Evolutionary conservation across 1,140 invertebrate species (phyloP), one percentile per base, ranked within the genome.

Genomic region (Stenopsyche tienmushanensis): DNA sequence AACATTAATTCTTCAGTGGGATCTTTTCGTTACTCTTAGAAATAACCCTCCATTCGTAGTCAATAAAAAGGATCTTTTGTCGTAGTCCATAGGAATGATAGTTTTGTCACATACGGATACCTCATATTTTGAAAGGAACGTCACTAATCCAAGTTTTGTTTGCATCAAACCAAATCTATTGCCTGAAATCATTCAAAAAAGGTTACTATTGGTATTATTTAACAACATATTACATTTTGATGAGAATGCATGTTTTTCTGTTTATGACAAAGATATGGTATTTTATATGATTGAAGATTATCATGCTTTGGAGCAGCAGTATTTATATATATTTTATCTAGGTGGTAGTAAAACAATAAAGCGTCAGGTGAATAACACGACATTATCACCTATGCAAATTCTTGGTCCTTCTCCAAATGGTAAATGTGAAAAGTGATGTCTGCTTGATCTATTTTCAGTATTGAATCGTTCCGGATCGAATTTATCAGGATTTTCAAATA

Each of bases 391-490:
- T 62, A 85, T 82, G 67, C 83, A 85, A 64, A 83, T 79, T 50
- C 84, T 72, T 1, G 77, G 76, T 7, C 83, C 84, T 57, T 84
- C 83, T 7, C 83, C 83, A 72, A 87, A 87, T 1, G 81, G 77
- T 44, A 83, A 45, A 65, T 79, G 83, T 3, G 75, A 66, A 17
- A 77, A 80, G 0, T 74, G 71, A 64, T 76, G 75, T 65, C 79
- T 67, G 15, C 71, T 69, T 41, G 66, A 72, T 23, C 65, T 77
- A 63, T 72, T 75, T 25, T 77, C 69, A 1, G 54, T 47, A 7
- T 71, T 62, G 55, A 80, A 82, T 15, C 80, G 70, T 52, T 81
- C 80, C 1, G 81, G 81, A 41, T 73, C 64, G 59, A 75, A 82
- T 10, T 55, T 66, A 18, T 80, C 73, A 0, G 81, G 79, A 17